A percentile compares a stretch with the other conserved stretches of the same genome.
Conservation (phyloP, 2,797 vertebrate species). For the Caiman crocodilus region DNA sequence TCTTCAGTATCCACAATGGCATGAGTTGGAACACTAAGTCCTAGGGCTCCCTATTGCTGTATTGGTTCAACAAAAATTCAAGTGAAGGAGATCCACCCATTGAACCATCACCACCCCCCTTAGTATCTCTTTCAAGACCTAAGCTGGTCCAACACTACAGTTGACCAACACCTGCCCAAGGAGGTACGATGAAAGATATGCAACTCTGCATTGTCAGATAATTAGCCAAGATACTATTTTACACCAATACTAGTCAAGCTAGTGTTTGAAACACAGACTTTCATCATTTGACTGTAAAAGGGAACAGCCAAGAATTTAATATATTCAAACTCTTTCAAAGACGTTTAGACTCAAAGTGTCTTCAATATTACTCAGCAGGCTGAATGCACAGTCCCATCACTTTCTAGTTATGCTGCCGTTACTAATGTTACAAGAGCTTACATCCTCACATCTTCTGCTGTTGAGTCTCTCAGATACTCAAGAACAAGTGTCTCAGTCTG, state of each 20-base stretch:
- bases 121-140: not conserved
- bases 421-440: not conserved
- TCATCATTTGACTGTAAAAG: not conserved
- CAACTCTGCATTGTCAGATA: not conserved
- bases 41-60: not conserved
- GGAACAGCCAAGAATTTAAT: not conserved
- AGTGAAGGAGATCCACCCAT: not conserved
- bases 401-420: not conserved
- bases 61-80: not conserved
- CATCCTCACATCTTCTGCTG: constrained; percentile 8
- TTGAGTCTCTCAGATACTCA: not conserved
- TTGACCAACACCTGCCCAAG: not conserved
- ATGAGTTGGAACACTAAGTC: not conserved
- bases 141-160: too few relatives aligned
- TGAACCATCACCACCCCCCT: not conserved
- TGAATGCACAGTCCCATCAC: not conserved
- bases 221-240: not conserved
- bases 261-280: not conserved
- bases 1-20: not conserved
- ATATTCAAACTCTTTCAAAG: accelerated
- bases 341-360: not conserved
- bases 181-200: not conserved
- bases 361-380: accelerated
- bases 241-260: too few relatives aligned
- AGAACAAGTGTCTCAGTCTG: not conserved